A percentile compares a stretch with the other conserved stretches of the same genome.
These are phyloP conservation scores for Tenebrosternarchus preto DNA, from an alignment of 2,113 vertebrate species.

Conservation along the genomic window DNA sequence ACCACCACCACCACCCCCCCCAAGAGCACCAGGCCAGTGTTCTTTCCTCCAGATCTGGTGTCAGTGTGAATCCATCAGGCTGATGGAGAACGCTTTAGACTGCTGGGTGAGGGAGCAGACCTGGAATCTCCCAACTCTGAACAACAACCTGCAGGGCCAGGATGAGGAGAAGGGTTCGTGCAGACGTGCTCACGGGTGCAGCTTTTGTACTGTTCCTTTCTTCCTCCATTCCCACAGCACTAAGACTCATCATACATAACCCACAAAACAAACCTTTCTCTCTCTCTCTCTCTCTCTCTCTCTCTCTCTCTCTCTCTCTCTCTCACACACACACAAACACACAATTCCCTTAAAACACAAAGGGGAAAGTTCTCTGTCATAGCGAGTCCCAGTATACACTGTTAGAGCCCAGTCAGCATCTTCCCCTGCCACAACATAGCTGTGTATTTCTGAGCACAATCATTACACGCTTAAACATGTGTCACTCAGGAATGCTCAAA, in stretches of 20 bases:
- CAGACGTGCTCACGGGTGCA: constrained; percentile 17
- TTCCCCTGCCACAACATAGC: no score
- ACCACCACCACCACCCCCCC: constrained; percentile 60
- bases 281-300: constrained; percentile 46
- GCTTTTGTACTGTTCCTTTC: background rate
- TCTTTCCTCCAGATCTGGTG: constrained; percentile 75
- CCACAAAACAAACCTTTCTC: constrained; percentile 22
- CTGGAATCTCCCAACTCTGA: constrained; percentile 67
- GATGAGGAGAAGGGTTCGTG: constrained; percentile 49
- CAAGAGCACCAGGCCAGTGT: constrained; percentile 59
- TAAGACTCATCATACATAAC: no score
- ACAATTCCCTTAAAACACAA: constrained; percentile 14
- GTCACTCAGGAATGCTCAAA: background rate
- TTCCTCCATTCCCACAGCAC: no score
- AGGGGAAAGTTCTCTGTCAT: constrained; percentile 29
- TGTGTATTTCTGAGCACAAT: no score
- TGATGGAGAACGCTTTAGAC: constrained; percentile 78
- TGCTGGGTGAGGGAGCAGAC: constrained; percentile 70
- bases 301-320: constrained; percentile 49
- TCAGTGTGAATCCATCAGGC: constrained; percentile 77
- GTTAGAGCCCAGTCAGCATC: background rate
- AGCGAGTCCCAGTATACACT: constrained; percentile 28
- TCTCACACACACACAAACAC: constrained; percentile 38
- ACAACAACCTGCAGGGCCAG: constrained; percentile 58
- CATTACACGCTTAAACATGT: background rate